phyloP scores from a whole-genome alignment of 2,113 vertebrate genomes.

The Paralichthys olivaceus region DNA sequence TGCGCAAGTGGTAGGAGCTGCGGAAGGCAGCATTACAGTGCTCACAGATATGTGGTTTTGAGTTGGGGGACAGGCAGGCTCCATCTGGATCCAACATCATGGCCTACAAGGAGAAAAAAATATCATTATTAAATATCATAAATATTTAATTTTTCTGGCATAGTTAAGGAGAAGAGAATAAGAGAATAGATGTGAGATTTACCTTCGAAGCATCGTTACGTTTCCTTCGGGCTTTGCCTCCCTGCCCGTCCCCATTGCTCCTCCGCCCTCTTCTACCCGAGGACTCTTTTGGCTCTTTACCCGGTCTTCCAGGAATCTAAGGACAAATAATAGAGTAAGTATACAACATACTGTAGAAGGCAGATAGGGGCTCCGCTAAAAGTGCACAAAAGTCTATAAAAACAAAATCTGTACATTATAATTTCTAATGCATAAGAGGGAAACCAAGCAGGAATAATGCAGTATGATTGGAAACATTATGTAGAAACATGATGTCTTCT shows the following conservation, averaged over 20 bases:
- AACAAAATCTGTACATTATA: neutral
- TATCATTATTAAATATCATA: too few species aligned
- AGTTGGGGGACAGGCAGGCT: slow-evolving; percentile 89
- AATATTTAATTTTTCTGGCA: neutral
- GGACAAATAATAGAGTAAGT: slow-evolving; percentile 28
- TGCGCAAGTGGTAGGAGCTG: slow-evolving; percentile 98
- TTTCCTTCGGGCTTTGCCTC: slow-evolving; percentile 94
- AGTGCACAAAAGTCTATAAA: neutral
- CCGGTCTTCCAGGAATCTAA: slow-evolving; percentile 79
- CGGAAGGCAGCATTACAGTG: slow-evolving; percentile 98
- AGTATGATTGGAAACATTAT: neutral
- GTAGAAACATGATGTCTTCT: slow-evolving; percentile 6
- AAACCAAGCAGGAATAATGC: too few species aligned
- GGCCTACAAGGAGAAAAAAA: slow-evolving; percentile 70
- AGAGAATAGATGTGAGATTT: neutral
- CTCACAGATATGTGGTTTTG: slow-evolving; percentile 98
- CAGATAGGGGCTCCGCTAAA: neutral
- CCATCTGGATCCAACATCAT: slow-evolving; percentile 90
- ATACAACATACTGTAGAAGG: neutral
- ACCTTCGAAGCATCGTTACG: slow-evolving; percentile 86
- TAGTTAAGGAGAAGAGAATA: neutral
- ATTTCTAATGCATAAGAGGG: neutral
- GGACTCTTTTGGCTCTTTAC: slow-evolving; percentile 89
- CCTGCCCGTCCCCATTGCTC: slow-evolving; percentile 93
- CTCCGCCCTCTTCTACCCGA: slow-evolving; percentile 90